phyloP scores from a whole-genome alignment of 2,113 vertebrate genomes.

The Miniopterus natalensis region DNA sequence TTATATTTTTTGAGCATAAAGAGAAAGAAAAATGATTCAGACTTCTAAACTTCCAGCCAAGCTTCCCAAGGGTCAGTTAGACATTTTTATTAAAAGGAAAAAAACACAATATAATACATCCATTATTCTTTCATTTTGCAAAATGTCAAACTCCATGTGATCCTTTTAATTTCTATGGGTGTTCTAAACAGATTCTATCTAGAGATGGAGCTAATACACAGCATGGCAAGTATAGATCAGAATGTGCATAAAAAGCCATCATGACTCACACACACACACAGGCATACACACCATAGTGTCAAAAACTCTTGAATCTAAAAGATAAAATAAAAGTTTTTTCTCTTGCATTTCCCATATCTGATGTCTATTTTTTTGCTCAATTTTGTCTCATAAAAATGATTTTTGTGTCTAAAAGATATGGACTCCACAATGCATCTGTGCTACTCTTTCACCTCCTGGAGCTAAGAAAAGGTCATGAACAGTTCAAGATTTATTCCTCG shows the following conservation, averaged over 20 bases:
- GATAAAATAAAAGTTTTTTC: constrained; percentile 63
- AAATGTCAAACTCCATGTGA: constrained; percentile 91
- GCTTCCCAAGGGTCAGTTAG: constrained; percentile 83
- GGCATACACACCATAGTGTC: neutral
- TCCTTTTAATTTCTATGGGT: constrained; percentile 91
- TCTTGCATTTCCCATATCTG: constrained; percentile 43
- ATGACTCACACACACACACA: neutral
- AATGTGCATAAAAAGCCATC: constrained; percentile 70
- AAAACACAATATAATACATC: constrained; percentile 86
- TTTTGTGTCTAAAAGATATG: constrained; percentile 67
- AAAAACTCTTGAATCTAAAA: constrained; percentile 53
- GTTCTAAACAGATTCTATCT: constrained; percentile 87
- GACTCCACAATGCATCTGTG: constrained; percentile 66
- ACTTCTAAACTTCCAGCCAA: constrained; percentile 84
- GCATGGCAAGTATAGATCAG: constrained; percentile 82
- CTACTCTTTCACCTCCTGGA: constrained; percentile 75
- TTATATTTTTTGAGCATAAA: constrained; percentile 56
- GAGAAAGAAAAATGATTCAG: constrained; percentile 83
- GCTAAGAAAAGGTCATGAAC: constrained; percentile 79
- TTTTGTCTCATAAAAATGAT: constrained; percentile 60
- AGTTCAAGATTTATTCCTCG: constrained; percentile 78
- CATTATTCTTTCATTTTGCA: constrained; percentile 89
- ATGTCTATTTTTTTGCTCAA: neutral
- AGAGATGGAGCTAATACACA: constrained; percentile 82
- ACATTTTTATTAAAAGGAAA: constrained; percentile 86